Evolutionary conservation across 1,140 invertebrate species (phyloP), one percentile per base, ranked within the genome.

Genomic region (Dreissena rostriformis): DNA sequence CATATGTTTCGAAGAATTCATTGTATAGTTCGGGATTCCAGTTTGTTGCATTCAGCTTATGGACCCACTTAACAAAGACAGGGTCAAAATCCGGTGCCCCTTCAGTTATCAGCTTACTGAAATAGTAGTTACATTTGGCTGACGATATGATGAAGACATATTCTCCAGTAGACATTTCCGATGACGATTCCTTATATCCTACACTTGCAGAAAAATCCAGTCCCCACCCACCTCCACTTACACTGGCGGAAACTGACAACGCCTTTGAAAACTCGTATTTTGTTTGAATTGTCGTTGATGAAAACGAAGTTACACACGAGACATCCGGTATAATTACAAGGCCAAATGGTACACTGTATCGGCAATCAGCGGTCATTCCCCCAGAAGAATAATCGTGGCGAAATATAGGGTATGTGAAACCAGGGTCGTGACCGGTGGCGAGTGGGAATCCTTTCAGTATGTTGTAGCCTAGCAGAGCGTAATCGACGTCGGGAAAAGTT

Each of bases 381-480:
- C 49, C 39, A 12, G 14, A 14, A 11, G 71, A 52, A 67, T 74
- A 72, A n/a, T 66, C 61, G 11, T 70, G 52, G 39, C 22, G 12
- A 29, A 82, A 82, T 22, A 82, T 82, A 11, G 80, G 80, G n/a
- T 28, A 74, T 7, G 80, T 82, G 49, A 82, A 82, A 51, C 71
- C 80, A 17, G 80, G 80, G 49, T 75, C 80, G 61, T 52, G 53
- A 49, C 80, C 80, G 28, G 53, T 39, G 15, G 70, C 57, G 17
- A 74, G 29, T 22, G 80, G 80, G 49, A 29, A 74, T 17, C 80
- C 80, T 53, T 66, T 63, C 10, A 75, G 57, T n/a, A 66, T 67
- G 63, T 83, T 65, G 61, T 83, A 83, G 17, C 81, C 81, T 4
- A 83, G 24, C 11, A 83, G 39, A 22, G 81, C 71, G 49, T 75